Conservation (phyloP, 1,140 invertebrate species). For the Sweltsa coloradensis region DNA sequence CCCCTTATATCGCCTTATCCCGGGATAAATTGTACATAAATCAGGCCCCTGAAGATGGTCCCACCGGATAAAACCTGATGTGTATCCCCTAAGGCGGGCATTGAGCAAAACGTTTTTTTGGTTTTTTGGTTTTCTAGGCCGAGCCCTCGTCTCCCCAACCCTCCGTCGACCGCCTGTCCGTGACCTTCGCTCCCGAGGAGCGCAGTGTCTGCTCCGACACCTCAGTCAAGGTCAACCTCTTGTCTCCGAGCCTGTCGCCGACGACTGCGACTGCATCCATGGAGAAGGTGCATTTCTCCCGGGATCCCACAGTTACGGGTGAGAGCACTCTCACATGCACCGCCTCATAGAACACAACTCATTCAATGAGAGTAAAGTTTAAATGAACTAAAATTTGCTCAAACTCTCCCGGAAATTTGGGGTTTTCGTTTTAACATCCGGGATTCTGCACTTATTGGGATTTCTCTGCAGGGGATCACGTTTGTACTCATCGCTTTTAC, state of each 20-base stretch:
- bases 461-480: too few species aligned
- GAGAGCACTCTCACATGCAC: conserved; percentile 4
- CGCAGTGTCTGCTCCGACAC: conserved; percentile 12
- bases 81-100: background rate
- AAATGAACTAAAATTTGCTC: too few species aligned
- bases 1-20: background rate
- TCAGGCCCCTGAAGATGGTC: background rate
- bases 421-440: too few species aligned
- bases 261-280: conserved; percentile 3
- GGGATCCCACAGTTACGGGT: conserved; percentile 19
- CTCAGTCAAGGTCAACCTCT: conserved; percentile 29
- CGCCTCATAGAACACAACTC: too few species aligned
- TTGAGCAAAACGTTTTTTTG: background rate
- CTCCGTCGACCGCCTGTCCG: conserved; percentile 51
- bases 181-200: conserved; percentile 47
- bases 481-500: too few species aligned
- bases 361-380: too few species aligned
- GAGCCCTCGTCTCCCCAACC: conserved; percentile 46
- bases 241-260: conserved; percentile 15
- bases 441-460: too few species aligned
- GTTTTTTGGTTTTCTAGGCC: background rate
- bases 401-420: too few species aligned
- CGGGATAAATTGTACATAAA: background rate
- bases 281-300: conserved; percentile 18
- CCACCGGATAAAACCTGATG: background rate